Percentiles rank a stretch among this genome's conserved stretches.
Evolutionary conservation across 2,888 invertebrate species (phyloP).

Genomic region (Zelleria hepariella): DNA sequence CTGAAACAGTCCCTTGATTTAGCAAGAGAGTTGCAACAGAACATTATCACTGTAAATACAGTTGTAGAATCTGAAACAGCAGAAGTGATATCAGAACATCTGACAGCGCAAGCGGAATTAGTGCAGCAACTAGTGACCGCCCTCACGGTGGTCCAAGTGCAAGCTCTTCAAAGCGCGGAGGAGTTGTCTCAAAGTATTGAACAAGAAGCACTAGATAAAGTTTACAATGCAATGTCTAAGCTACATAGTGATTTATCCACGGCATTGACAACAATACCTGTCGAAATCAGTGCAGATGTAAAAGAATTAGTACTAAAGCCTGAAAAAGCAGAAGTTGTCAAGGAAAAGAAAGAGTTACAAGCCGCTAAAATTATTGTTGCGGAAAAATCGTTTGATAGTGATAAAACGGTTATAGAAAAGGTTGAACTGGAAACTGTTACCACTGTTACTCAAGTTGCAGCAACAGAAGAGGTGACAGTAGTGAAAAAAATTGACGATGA

Average conservation of each 20-base stretch:
- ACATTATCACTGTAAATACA: slow-evolving; percentile 10
- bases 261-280: neutral
- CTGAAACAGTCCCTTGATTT: slow-evolving; percentile 21
- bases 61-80: neutral
- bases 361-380: neutral
- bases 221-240: neutral
- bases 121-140: slow-evolving; percentile 18
- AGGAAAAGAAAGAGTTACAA: neutral
- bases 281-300: neutral
- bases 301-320: neutral
- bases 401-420: neutral
- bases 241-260: neutral
- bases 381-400: neutral
- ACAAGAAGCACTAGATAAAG: neutral
- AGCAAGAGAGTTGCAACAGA: slow-evolving; percentile 19
- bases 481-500: neutral
- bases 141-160: slow-evolving; percentile 23
- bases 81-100: neutral
- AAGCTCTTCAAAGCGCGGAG: slow-evolving; percentile 10
- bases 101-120: slow-evolving; percentile 12
- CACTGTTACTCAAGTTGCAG: neutral
- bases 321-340: neutral
- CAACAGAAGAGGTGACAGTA: neutral
- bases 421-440: neutral
- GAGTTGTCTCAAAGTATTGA: neutral